Base-by-base conservation (phyloP, 2,797 vertebrate species). In the Lerista edwardsae region DNA sequence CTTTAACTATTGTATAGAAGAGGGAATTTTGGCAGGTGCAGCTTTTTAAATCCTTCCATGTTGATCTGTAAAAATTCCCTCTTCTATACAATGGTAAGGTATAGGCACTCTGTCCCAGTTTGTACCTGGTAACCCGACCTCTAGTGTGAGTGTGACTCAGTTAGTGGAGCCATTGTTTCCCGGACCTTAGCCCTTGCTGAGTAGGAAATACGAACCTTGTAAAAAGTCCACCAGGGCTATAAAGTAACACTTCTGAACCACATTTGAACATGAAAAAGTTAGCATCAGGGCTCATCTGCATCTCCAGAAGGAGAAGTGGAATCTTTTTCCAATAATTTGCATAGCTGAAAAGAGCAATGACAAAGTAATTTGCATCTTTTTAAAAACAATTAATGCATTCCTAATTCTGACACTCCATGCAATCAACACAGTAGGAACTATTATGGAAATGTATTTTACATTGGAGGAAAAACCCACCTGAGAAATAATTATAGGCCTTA, bases 271-370 rank as follows among this genome's bases (percentile, higher is more conserved):
- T 90, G 85, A 89, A 88, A 91, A 93, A 73, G 85, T 76, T 81
- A 87, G 82, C 77, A 85, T 75, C 71, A 68, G 81, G 90, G 85
- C 80, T 91, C 84, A 88, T 89, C 82, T 91, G 79, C 67, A 91
- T 88, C 88, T 91, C 79, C 83, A 57, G 74, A 80, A 91, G 31
- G 10, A 23, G 83, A 91, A 94, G 80, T 75, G 62, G 88, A 85
- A 90, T 92, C 85, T 92, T 87, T 89, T 90, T 88, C 91, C 92
- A 91, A 89, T 91, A 89, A 92, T 92, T 92, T 91, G 88, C 93
- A 93, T 92, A 77, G 83, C 89, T 94, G 88, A 93, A 91, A 87
- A 92, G 84, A 89, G 65, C 90, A 93, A 86, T 86, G 91, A 84
- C 78, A 89, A 93, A 90, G 90, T 80, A 59, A 93, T 93, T 90